A percentile compares a stretch with the other conserved stretches of the same genome.
phyloP scores from a whole-genome alignment of 2,797 vertebrate species.

The Sebastes ruberrimus region DNA sequence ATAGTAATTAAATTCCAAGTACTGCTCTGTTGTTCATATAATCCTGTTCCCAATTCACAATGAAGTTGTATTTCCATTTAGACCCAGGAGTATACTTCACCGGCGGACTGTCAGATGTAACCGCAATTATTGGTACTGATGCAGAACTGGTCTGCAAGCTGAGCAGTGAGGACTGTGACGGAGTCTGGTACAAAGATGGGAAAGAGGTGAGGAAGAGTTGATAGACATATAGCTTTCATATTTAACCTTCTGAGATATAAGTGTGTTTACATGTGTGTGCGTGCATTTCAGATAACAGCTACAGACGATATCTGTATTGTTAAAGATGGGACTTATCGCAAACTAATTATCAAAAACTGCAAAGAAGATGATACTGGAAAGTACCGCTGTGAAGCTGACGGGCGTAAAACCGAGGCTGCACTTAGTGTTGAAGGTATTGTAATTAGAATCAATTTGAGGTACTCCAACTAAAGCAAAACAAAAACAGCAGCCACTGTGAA shows the following conservation, averaged over 20 bases:
- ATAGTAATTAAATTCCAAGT: neutral
- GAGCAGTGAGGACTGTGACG: constrained; percentile 81
- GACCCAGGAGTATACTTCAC: constrained; percentile 81
- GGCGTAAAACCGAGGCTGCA: constrained; percentile 86
- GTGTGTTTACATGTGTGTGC: neutral
- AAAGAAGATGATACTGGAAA: constrained; percentile 85
- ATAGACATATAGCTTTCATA: neutral
- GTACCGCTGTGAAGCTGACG: constrained; percentile 88
- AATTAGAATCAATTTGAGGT: neutral
- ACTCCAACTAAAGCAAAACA: neutral
- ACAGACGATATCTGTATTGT: constrained; percentile 80
- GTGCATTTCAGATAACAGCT: constrained; percentile 77
- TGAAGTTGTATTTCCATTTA: constrained; percentile 38
- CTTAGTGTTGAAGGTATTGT: constrained; percentile 84
- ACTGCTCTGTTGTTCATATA: neutral
- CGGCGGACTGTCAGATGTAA: constrained; percentile 80
- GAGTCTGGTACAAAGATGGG: constrained; percentile 89
- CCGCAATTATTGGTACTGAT: constrained; percentile 80
- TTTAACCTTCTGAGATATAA: neutral
- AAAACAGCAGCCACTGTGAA: neutral
- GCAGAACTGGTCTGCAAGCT: constrained; percentile 84
- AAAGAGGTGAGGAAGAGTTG: constrained; percentile 79
- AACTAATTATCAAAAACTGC: constrained; percentile 81
- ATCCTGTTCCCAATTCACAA: neutral
- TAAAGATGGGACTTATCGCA: constrained; percentile 83